Evolutionary conservation across 2,888 invertebrate genomes (phyloP), one percentile per base, ranked within the genome.

Genomic region (Ptilodon capucinus): DNA sequence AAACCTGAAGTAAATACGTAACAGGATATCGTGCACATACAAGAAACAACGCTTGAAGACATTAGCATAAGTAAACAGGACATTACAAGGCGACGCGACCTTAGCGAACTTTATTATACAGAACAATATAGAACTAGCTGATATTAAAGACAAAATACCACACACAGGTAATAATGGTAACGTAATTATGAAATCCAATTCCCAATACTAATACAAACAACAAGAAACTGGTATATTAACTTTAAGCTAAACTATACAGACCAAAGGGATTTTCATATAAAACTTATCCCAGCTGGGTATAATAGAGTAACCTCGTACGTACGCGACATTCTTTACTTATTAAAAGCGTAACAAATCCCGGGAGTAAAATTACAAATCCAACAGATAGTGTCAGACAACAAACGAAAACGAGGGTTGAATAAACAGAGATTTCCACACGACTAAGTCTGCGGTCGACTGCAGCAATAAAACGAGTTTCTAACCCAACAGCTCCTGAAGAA

Each of bases 401-500:
- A 47, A 48, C 21, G 7, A 48, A 43, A 34, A 38, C 38, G 25
- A 46, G 38, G 44, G 42, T 48, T 48, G 42, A 48, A 59, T 48
- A 53, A 51, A 54, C 42, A 53, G 42, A 48, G 7, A 44, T 48
- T 49, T 57, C 40, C 19, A 51, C 47, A 46, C 32, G 48, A 54
- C 44, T 48, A 44, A 13, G 16, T 18, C 18, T 28, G 8, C 35
- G 19, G 41, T 34, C 34, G 40, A 41, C 42, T 48, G 43, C 45
- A 52, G 40, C 3, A 23, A 8, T 38, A 41, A 34, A 46, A 39
- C 2, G 16, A 5, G 9, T n/a, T 38, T 8, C 28, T 40, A 46
- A 41, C 7, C 34, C 7, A 34, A 17, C 9, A n/a, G 9, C 13
- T 40, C 35, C 38, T 2, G 1, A 43, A 43, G 14, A 40, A 41